phyloP scores from a whole-genome alignment of 2,113 vertebrate species.

The Serinus canaria region DNA sequence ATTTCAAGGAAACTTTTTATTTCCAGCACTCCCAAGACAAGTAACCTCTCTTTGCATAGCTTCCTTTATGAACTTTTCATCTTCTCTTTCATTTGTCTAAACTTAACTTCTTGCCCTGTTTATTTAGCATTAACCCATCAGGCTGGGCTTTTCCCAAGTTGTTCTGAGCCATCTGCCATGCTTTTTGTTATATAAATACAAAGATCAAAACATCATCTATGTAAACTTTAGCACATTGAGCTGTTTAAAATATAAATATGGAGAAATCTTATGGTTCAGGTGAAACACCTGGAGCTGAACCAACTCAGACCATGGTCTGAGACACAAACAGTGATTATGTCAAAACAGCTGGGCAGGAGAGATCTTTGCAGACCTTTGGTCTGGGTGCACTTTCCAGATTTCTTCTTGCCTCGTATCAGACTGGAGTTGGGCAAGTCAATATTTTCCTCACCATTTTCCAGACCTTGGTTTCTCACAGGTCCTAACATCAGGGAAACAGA shows the following conservation, averaged over 20 bases:
- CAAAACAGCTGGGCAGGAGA: background rate
- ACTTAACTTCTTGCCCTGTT: background rate
- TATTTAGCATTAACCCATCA: background rate
- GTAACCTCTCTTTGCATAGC: background rate
- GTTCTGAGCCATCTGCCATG: background rate
- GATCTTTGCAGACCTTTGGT: background rate
- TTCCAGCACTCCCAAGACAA: background rate
- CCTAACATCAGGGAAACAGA: background rate
- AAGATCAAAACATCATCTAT: slow-evolving; percentile 1
- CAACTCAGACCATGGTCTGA: background rate
- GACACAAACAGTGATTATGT: background rate
- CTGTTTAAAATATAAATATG: background rate
- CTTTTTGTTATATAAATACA: slow-evolving; percentile 25
- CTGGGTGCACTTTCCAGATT: background rate
- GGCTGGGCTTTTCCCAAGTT: background rate
- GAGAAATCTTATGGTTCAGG: background rate
- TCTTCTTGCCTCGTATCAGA: background rate
- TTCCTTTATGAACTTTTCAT: background rate
- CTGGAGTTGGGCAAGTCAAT: background rate
- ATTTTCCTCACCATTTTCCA: background rate
- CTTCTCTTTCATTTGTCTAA: background rate
- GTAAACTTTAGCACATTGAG: background rate
- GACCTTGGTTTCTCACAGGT: background rate
- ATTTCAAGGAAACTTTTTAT: background rate
- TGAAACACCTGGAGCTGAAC: background rate